Evolutionary conservation across 2,797 vertebrate genomes (phyloP).

Genomic region (Xiphophorus birchmanni): DNA sequence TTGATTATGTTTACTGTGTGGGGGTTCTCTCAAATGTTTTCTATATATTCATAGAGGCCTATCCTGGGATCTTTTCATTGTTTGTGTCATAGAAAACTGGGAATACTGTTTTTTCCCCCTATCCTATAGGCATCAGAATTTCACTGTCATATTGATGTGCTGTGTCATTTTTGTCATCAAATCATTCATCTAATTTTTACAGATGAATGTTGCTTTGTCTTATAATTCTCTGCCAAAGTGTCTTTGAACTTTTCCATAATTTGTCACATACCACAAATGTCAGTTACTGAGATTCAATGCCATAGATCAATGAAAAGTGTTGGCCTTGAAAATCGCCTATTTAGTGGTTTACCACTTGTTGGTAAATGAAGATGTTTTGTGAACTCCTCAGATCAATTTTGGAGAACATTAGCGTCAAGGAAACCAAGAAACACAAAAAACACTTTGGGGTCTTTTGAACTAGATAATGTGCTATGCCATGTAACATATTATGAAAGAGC

Average conservation of each 20-base stretch:
- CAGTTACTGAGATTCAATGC: not conserved
- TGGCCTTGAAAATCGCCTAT: not conserved
- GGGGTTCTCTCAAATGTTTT: not conserved
- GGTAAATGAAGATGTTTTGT: not conserved
- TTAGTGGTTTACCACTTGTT: not conserved
- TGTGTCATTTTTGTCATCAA: conserved; percentile 45
- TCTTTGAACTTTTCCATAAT: not conserved
- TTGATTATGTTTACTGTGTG: conserved; percentile 44
- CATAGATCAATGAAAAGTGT: not conserved
- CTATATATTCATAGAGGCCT: conserved; percentile 22
- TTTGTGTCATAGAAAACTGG: conserved; percentile 30
- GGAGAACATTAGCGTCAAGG: not conserved
- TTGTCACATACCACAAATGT: not conserved
- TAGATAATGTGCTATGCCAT: too few species aligned
- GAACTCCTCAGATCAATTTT: not conserved
- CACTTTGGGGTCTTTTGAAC: too few species aligned
- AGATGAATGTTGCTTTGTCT: not conserved
- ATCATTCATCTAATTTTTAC: conserved; percentile 39
- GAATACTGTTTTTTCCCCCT: not conserved
- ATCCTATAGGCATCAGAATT: conserved; percentile 13
- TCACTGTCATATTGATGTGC: conserved; percentile 27
- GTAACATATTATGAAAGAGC: not conserved
- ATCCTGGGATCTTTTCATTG: conserved; percentile 49
- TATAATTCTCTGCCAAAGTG: not conserved
- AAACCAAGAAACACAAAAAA: not conserved